These are phyloP conservation scores for Glyptemys insculpta DNA, from an alignment of 2,797 vertebrate genomes.

Conservation along the genomic window DNA sequence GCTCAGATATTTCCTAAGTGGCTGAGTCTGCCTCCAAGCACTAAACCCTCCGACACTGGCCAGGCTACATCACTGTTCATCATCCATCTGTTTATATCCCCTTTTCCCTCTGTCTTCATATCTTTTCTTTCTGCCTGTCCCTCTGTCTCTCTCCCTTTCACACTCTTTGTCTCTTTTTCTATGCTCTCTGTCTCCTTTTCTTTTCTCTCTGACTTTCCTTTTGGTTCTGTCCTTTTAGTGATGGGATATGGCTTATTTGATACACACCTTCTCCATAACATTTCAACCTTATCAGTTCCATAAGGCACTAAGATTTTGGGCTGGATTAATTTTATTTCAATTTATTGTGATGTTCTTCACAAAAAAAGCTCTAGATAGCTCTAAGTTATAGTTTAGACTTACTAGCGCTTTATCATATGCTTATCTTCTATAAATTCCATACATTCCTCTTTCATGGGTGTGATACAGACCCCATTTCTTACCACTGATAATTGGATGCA, in stretches of 20 bases:
- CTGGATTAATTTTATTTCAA: not conserved
- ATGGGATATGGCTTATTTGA: not conserved
- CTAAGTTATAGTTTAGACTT: not conserved
- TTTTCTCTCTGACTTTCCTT: not conserved
- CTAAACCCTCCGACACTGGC: not conserved
- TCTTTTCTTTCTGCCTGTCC: fast-evolving
- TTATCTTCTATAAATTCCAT: not conserved
- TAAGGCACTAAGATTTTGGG: not conserved
- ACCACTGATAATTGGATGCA: not conserved
- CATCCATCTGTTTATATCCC: not conserved
- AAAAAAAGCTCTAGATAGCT: not conserved
- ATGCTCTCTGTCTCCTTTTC: not conserved
- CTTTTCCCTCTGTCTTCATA: not conserved
- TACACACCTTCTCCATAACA: not conserved
- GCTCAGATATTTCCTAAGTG: not conserved
- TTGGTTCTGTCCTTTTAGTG: not conserved
- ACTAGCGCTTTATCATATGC: not conserved
- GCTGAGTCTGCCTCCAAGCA: not conserved
- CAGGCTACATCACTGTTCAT: not conserved
- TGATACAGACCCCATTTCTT: not conserved
- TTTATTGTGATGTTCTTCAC: not conserved
- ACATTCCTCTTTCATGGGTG: not conserved
- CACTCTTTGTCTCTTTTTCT: not conserved
- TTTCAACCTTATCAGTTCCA: not conserved
- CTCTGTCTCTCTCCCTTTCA: not conserved